phyloP scores from a whole-genome alignment of 2,113 vertebrate species.

The Gorsachius goisagi region DNA sequence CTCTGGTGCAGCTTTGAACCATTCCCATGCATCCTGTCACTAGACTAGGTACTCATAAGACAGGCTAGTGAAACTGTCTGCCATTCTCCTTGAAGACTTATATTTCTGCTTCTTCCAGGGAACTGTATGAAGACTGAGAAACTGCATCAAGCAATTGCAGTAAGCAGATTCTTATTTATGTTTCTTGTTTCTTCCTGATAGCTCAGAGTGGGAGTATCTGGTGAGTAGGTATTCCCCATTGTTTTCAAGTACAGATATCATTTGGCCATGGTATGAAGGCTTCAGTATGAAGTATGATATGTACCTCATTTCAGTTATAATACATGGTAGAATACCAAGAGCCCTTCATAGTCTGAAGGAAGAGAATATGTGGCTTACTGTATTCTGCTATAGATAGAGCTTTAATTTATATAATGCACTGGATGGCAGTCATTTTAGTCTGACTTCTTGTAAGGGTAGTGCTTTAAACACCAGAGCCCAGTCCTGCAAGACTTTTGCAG shows the following conservation, averaged over 20 bases:
- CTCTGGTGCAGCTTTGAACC: too few species aligned
- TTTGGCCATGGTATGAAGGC: neutral
- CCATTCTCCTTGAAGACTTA: neutral
- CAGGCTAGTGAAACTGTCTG: neutral
- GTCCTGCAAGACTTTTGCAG: neutral
- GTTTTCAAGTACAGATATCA: neutral
- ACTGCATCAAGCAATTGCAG: neutral
- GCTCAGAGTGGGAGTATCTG: neutral
- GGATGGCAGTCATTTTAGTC: neutral
- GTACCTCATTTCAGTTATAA: neutral
- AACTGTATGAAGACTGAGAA: neutral
- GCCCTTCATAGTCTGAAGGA: neutral
- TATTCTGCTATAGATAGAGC: neutral
- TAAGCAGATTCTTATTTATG: neutral
- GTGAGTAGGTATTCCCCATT: neutral
- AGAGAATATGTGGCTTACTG: neutral
- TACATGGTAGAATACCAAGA: neutral
- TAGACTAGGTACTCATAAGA: neutral
- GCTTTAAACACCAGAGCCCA: neutral
- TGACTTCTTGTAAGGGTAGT: neutral
- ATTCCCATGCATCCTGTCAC: fast-evolving
- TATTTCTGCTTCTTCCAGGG: neutral
- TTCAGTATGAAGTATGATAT: neutral
- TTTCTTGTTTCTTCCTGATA: neutral
- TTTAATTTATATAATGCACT: neutral